These are phyloP conservation scores for Entomobrya multifasciata DNA, from an alignment of 2,888 invertebrate genomes.

Conservation along the genomic window DNA sequence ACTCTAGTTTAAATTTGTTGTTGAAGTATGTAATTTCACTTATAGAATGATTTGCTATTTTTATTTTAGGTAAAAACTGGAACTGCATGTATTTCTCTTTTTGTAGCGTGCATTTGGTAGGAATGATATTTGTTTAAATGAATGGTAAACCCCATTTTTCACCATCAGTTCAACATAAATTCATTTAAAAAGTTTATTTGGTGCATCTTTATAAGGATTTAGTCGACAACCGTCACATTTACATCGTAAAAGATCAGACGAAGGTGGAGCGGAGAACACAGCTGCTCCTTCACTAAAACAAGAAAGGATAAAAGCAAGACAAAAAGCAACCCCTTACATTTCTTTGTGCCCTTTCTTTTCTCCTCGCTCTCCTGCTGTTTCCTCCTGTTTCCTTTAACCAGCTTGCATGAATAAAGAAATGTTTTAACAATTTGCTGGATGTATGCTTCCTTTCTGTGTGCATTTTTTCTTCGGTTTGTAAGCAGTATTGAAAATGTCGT, in stretches of 20 bases:
- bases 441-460: background rate
- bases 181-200: too few species aligned
- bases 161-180: too few species aligned
- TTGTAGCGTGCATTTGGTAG: too few species aligned
- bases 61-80: too few species aligned
- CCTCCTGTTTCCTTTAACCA: constrained; percentile 27
- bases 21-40: too few species aligned
- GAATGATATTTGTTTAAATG: too few species aligned
- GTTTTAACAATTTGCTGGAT: constrained; percentile 27
- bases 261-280: background rate
- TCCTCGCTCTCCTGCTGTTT: constrained; percentile 68
- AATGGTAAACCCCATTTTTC: too few species aligned
- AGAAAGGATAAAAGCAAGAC: background rate
- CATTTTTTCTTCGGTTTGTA: background rate
- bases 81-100: too few species aligned
- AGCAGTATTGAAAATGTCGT: background rate
- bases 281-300: constrained; percentile 62
- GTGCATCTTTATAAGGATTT: too few species aligned
- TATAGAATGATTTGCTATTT: too few species aligned
- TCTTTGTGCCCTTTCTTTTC: constrained; percentile 1
- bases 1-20: too few species aligned
- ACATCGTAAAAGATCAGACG: background rate
- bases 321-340: constrained; percentile 16
- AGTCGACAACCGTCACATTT: too few species aligned
- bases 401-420: background rate